A percentile compares a stretch with the other conserved stretches of the same genome.
Conservation (phyloP, 35 echinoderm and acorn worm species). For the Anneissia japonica region DNA sequence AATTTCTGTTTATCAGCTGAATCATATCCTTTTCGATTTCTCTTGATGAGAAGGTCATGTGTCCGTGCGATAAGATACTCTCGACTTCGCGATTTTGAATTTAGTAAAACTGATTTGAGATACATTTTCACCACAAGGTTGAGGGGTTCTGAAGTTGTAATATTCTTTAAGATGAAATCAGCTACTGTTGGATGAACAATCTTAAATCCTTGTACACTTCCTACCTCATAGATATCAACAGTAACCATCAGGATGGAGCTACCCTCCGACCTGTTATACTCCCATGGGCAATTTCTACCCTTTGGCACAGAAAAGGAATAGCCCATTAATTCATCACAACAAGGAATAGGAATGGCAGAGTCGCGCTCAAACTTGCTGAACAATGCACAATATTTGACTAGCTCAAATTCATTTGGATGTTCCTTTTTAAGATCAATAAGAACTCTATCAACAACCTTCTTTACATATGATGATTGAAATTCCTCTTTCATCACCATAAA, state of each 20-base stretch:
- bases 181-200: conserved; percentile 44
- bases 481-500: conserved; percentile 74
- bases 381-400: conserved; percentile 31
- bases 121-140: conserved; percentile 7
- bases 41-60: conserved; percentile 24
- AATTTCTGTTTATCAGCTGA: not conserved
- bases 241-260: conserved; percentile 27
- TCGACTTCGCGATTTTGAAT: conserved; percentile 25
- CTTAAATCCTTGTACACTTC: conserved; percentile 23
- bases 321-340: conserved; percentile 46
- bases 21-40: not conserved
- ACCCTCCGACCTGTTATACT: conserved; percentile 6
- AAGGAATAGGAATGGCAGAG: conserved; percentile 40
- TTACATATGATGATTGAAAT: conserved; percentile 41
- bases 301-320: not conserved
- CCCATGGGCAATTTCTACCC: not conserved
- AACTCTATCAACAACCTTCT: conserved; percentile 17
- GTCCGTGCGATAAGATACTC: conserved; percentile 8
- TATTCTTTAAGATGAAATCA: not conserved
- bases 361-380: conserved; percentile 26
- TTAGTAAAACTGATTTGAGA: conserved; percentile 9
- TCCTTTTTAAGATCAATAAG: conserved; percentile 4
- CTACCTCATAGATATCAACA: not conserved
- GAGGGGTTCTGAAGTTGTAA: conserved; percentile 1
- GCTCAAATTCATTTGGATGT: not conserved